Evolutionary conservation across 1,140 invertebrate genomes (phyloP), one percentile per base, ranked within the genome.

Genomic region (Aphaenogaster ashmeadi): DNA sequence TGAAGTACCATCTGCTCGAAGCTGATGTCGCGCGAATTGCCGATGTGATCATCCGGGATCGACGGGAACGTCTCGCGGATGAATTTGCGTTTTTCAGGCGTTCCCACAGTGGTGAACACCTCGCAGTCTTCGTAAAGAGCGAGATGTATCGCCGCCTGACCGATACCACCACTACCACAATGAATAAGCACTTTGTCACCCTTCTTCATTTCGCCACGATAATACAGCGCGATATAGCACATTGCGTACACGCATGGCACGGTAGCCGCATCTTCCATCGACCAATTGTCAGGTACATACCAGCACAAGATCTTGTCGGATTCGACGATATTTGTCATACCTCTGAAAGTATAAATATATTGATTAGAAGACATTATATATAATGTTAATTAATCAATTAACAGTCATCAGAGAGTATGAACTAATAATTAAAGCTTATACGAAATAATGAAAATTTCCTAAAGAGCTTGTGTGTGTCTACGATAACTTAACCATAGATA

Each of bases 181-280:
- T 98, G 98, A 86, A 98, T 98, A 11, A 98, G 93, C 18, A 98
- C 91, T 33, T 94, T 96, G 56, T 98, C 97, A 1, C 97, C 97
- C 87, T 96, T 96, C 74, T 95, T 96, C 86, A 98, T 96, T 54
- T 95, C 94, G 38, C 96, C 96, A 80, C 90, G 0, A 93, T 54
- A 56, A 47, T 97, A 96, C 79, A 99, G 96, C 9, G 98, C 97
- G 93, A 98, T 98, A 88, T 98, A 98, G 2, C 97, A 98, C 0
- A 98, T 99, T 64, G 96, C 96, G 92, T 99, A 99, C 6, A 98
- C 98, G 1, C 97, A 97, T 3, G 98, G 98, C 0, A 99, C 96
- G 0, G 98, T 98, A 0, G 98, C 98, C 1, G 98, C 99, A 62
- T 99, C 98, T 92, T 98, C 97, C 33, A 99, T 94, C 0, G 96